Percentiles rank a stretch among this genome's conserved stretches.
Conservation (phyloP, 2,888 invertebrate genomes). For the Syritta pipiens region DNA sequence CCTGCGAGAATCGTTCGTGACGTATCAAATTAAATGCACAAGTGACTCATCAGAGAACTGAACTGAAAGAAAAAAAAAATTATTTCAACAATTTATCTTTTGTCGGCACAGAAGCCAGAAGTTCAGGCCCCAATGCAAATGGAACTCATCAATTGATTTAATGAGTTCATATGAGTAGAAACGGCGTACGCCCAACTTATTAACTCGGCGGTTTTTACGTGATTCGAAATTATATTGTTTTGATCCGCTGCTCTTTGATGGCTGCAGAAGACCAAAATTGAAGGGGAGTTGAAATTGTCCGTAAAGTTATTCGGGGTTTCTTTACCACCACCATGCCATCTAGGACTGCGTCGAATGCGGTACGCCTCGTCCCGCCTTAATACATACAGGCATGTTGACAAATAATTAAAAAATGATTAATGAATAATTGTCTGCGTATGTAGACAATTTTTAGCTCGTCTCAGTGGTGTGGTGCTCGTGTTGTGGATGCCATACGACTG, state of each 20-base stretch:
- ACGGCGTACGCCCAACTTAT: slow-evolving; percentile 20
- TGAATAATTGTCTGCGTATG: not conserved
- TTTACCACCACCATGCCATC: too few relatives aligned
- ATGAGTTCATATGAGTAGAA: slow-evolving; percentile 40
- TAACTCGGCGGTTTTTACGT: slow-evolving; percentile 4
- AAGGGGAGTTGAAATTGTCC: too few relatives aligned
- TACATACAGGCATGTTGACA: not conserved
- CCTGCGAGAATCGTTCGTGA: slow-evolving; percentile 37
- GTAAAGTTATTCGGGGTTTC: too few relatives aligned
- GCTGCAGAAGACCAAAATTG: not conserved
- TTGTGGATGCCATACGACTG: too few relatives aligned
- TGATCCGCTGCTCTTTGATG: not conserved
- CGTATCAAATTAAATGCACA: slow-evolving; percentile 15
- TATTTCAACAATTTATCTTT: slow-evolving; percentile 30
- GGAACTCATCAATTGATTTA: slow-evolving; percentile 58
- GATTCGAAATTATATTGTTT: slow-evolving; percentile 21
- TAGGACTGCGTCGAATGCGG: too few relatives aligned
- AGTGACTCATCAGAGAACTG: slow-evolving; percentile 42
- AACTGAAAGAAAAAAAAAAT: too few relatives aligned
- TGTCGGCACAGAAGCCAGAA: slow-evolving; percentile 12
- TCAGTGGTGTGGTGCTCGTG: too few relatives aligned
- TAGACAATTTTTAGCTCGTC: not conserved
- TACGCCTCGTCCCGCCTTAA: not conserved
- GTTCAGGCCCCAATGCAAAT: slow-evolving; percentile 10
- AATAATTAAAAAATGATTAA: slow-evolving; percentile 9